Evolutionary conservation across 2,797 vertebrate species (phyloP), one percentile per base, ranked within the genome.

Genomic region (Rhadinocentrus ornatus): DNA sequence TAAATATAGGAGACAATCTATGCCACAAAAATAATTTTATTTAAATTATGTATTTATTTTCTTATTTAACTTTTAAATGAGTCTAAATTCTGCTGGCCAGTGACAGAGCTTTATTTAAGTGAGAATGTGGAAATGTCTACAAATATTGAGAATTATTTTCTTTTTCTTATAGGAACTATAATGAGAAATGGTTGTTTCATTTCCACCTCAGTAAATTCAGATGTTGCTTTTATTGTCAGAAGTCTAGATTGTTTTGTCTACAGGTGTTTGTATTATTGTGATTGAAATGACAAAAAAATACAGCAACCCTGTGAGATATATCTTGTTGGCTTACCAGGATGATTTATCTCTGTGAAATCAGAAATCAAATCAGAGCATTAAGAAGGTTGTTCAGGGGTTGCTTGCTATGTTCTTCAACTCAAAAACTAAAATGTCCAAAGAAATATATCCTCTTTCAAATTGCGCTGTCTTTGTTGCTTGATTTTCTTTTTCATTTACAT

Each of bases 51-150:
- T 89, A 93, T 94, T 93, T 94, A 93, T 94, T 94, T 94, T 94
- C 89, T 86, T 91, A 94, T 92, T 88, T 87, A 81, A 77, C 68
- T 86, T 78, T 89, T 37, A 83, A 80, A 92, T 92, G 78, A 91
- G 75, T 81, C 82, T 91, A 75, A 89, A 91, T 92, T 93, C 93
- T 94, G 93, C 92, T 93, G 93, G 93, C 82, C 92, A 94, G 93
- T 91, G 85, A 91, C 70, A 80, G 85, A 87, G 79, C 72, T 73
- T 91, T 83, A 80, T 86, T 88, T 89, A 71, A 89, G 77, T 68
- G 60, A 66, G 80, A 77, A 79, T 79, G 31, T 71, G n/a, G 66
- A 79, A 83, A 69, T 68, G 15, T 81, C 58, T 67, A 13, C 66
- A 59, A 82, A 53, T 72, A 72, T 71, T 73, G 44, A 71, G 56